These are phyloP conservation scores for Eptesicus fuscus DNA, from an alignment of 2,113 vertebrate species.

Conservation along the genomic window DNA sequence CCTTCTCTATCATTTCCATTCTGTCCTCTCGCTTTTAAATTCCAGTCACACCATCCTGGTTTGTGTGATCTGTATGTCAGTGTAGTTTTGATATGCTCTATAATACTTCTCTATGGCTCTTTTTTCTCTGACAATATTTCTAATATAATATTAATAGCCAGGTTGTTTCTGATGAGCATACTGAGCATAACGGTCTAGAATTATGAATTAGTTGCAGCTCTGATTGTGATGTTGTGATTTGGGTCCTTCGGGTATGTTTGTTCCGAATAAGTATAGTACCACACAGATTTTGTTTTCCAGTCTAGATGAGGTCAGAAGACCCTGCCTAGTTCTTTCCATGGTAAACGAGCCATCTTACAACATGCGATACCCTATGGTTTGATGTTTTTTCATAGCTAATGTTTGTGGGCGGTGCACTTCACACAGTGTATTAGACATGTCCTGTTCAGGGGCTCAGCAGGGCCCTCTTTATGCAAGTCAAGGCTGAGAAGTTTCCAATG, in stretches of 20 bases:
- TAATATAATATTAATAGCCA: slow-evolving; percentile 26
- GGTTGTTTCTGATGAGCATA: neutral
- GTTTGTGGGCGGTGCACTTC: neutral
- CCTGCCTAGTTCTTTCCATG: neutral
- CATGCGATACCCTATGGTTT: rapidly evolving
- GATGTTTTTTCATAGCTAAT: neutral
- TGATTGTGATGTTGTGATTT: neutral
- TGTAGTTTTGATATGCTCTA: neutral
- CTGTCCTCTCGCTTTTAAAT: neutral
- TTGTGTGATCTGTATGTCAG: neutral
- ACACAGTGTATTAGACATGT: neutral
- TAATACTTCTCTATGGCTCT: neutral
- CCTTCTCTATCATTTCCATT: neutral
- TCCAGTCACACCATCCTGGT: neutral
- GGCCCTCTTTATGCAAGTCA: neutral
- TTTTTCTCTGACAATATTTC: slow-evolving; percentile 11
- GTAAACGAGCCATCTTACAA: neutral
- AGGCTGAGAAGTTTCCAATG: slow-evolving; percentile 65
- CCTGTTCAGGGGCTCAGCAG: slow-evolving; percentile 55
- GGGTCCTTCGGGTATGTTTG: neutral
- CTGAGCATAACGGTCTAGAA: neutral
- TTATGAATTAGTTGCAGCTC: neutral
- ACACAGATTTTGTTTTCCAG: neutral
- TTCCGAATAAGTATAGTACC: neutral
- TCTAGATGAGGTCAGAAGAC: neutral